A percentile compares a stretch with the other conserved stretches of the same genome.
Evolutionary conservation across 2,888 invertebrate species (phyloP).

Genomic region (Iselma pallidipennis): DNA sequence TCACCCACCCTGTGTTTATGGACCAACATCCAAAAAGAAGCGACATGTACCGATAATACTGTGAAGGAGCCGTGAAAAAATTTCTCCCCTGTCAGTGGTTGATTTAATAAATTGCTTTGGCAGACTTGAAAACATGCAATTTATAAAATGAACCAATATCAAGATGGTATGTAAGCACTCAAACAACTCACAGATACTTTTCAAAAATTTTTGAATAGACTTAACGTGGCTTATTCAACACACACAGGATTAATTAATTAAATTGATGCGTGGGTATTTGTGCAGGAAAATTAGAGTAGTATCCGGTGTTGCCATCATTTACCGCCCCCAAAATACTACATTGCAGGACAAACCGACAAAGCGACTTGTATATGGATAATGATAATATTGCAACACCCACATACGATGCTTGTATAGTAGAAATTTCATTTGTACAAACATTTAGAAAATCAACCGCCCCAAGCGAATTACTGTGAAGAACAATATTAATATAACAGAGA

Average conservation of each 20-base stretch:
- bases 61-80: not conserved
- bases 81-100: not conserved
- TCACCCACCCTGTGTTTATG: not conserved
- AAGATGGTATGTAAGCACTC: not conserved
- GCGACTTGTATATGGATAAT: too few relatives aligned
- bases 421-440: too few relatives aligned
- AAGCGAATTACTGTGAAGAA: too few relatives aligned
- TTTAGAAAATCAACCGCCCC: too few relatives aligned
- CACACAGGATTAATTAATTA: not conserved
- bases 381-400: not conserved
- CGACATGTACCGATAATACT: not conserved
- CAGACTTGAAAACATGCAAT: slow-evolving; percentile 6
- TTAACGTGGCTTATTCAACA: too few relatives aligned
- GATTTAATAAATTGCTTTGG: slow-evolving; percentile 2
- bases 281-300: not conserved
- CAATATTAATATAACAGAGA: too few relatives aligned
- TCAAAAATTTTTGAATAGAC: too few relatives aligned
- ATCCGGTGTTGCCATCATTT: not conserved
- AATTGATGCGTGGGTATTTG: slow-evolving; percentile 1
- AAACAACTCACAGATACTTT: too few relatives aligned
- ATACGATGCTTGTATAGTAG: not conserved
- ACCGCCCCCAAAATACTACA: not conserved
- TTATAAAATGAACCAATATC: slow-evolving; percentile 1
- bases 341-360: not conserved
- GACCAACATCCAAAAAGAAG: not conserved